Base-by-base conservation (phyloP, 2,888 invertebrate genomes). In the Eupeodes latifasciatus region DNA sequence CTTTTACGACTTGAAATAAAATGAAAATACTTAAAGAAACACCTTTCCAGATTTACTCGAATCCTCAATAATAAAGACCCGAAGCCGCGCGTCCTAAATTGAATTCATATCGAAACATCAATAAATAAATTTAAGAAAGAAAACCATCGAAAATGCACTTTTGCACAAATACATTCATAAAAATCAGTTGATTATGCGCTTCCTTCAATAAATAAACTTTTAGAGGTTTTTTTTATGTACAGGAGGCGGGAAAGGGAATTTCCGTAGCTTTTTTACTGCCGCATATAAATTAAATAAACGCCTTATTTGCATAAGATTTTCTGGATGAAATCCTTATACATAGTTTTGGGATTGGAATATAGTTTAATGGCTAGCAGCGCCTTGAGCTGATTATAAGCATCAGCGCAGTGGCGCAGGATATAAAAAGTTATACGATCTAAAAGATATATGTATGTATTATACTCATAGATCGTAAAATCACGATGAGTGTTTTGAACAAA, bases 221-320 rank as follows among this genome's bases (percentile, higher is more conserved):
- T 51, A 74, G 27, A 16, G 67, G 47, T 49, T 75, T 81, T 79
- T 40, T 1, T 36, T 36, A 36, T 36, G 0, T 5, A 36, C 7
- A 5, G 36, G 36, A 6, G 36, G 55, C 9, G 40, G 14, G 19
- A 19, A 19, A 19, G 51, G 16, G 51, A 36, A 77, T 57, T 75
- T 57, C 27, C 5, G 67, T 64, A 76, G 47, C 14, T 27, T 47
- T 40, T 88, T 88, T 81, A 81, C 80, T 51, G 62, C 62, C 84
- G 47, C 27, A 72, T 69, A 84, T 88, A 88, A 88, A 88, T 84
- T 88, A 84, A 84, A 84, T 88, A 84, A 88, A 88, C 87, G 87
- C 87, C 84, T 88, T 88, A 88, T 88, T 88, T 88, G 87, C 87
- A 88, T 88, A 81, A 69, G 14, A 0, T 19, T 62, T 62, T 62